phyloP scores from a whole-genome alignment of 2,113 vertebrate genomes.

The Melanerpes formicivorus region DNA sequence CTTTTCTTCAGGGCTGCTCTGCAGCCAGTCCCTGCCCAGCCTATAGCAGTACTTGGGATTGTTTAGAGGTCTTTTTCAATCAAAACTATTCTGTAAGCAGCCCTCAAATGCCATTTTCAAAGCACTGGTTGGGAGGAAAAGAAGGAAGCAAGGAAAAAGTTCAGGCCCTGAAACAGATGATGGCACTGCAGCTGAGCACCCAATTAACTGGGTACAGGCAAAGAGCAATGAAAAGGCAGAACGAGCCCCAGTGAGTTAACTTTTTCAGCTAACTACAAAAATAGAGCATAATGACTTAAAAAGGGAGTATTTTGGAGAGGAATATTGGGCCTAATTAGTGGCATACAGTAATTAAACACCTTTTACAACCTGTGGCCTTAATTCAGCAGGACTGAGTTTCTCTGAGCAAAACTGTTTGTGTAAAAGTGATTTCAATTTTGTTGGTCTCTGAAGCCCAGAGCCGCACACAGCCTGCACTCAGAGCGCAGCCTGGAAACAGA shows the following conservation, averaged over 20 bases:
- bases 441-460: constrained; percentile 44
- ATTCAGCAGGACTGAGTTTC: constrained; percentile 28
- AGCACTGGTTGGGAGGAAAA: background rate
- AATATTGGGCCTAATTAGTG: constrained; percentile 21
- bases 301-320: constrained; percentile 14
- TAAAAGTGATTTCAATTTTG: constrained; percentile 41
- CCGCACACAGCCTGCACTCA: constrained; percentile 5
- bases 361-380: constrained; percentile 10
- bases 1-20: too few relatives aligned
- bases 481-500: background rate
- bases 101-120: background rate
- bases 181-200: background rate
- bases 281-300: background rate
- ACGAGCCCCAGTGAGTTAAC: rapidly evolving
- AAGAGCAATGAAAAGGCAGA: background rate
- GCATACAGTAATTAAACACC: constrained; percentile 43
- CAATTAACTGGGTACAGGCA: background rate
- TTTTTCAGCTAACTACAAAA: background rate
- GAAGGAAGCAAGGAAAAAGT: background rate
- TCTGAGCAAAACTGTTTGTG: constrained; percentile 40
- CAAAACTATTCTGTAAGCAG: background rate
- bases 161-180: background rate
- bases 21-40: too few relatives aligned
- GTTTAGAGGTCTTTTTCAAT: background rate
- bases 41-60: too few relatives aligned